Evolutionary conservation across 2,797 vertebrate genomes (phyloP).

Genomic region (Darevskia nairensis): DNA sequence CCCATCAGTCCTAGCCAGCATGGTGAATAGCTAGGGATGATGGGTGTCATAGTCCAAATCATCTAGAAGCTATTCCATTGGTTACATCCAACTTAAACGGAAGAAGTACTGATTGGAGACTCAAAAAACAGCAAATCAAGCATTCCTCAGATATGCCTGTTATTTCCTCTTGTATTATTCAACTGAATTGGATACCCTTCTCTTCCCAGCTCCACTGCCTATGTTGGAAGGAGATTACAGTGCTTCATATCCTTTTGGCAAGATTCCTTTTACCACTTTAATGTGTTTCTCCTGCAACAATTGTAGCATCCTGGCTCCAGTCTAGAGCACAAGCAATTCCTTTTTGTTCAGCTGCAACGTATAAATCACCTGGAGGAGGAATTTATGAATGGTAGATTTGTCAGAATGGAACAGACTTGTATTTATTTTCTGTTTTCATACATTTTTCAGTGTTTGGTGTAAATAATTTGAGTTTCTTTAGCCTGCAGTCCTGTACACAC

Average conservation of each 20-base stretch:
- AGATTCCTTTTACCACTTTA: constrained; percentile 31
- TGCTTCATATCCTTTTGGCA: constrained; percentile 27
- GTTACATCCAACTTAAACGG: too few relatives aligned
- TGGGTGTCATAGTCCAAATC: too few relatives aligned
- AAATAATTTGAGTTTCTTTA: not conserved
- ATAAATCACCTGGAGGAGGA: constrained; percentile 29
- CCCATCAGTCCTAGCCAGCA: too few relatives aligned
- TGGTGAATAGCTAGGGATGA: too few relatives aligned
- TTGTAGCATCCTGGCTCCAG: constrained; percentile 19
- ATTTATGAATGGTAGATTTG: constrained; percentile 29
- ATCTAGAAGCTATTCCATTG: too few relatives aligned
- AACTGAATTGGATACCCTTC: constrained; percentile 18
- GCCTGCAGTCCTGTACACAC: not conserved
- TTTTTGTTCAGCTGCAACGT: constrained; percentile 21
- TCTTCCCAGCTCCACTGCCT: not conserved
- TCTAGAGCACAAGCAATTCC: constrained; percentile 26
- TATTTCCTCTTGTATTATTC: constrained; percentile 13
- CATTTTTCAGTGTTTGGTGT: constrained; percentile 38
- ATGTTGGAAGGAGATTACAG: constrained; percentile 23
- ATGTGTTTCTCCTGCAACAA: constrained; percentile 34
- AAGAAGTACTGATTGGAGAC: not conserved
- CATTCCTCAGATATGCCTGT: constrained; percentile 4
- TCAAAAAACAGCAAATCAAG: constrained; percentile 20
- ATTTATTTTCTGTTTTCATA: constrained; percentile 31
- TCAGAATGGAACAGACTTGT: not conserved